These are phyloP conservation scores for Eulemur mongoz DNA, from an alignment of 2,797 vertebrate genomes.

Conservation along the genomic window DNA sequence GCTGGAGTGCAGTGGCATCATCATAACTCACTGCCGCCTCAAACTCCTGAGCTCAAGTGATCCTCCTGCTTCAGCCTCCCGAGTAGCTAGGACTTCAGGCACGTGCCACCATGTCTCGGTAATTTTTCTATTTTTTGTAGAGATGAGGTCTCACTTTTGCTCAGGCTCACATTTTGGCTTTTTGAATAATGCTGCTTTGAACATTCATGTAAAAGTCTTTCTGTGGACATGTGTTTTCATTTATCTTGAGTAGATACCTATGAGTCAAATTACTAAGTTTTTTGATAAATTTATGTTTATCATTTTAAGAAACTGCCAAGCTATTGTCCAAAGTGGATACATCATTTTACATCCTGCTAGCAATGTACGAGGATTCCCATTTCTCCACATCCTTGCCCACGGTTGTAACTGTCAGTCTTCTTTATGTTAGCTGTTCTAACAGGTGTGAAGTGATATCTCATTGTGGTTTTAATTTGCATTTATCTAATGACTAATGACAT, in stretches of 20 bases:
- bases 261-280: background rate
- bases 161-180: background rate
- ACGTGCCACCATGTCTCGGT: background rate
- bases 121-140: background rate
- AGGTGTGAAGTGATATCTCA: background rate
- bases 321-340: background rate
- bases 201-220: background rate
- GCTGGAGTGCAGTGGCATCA: background rate
- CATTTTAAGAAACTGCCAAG: background rate
- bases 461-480: too few species aligned
- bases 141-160: background rate
- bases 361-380: background rate
- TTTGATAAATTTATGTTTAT: background rate
- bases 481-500: too few species aligned
- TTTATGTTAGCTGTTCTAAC: background rate
- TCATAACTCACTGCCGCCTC: background rate
- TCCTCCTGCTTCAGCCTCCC: background rate
- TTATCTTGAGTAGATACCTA: background rate
- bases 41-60: background rate
- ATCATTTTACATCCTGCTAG: background rate
- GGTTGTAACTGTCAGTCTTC: background rate
- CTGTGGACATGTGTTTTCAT: background rate
- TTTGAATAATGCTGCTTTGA: background rate
- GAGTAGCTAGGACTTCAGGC: background rate
- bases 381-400: background rate